Base-by-base conservation (phyloP, 1,140 invertebrate genomes). In the Choristoneura fumiferana region DNA sequence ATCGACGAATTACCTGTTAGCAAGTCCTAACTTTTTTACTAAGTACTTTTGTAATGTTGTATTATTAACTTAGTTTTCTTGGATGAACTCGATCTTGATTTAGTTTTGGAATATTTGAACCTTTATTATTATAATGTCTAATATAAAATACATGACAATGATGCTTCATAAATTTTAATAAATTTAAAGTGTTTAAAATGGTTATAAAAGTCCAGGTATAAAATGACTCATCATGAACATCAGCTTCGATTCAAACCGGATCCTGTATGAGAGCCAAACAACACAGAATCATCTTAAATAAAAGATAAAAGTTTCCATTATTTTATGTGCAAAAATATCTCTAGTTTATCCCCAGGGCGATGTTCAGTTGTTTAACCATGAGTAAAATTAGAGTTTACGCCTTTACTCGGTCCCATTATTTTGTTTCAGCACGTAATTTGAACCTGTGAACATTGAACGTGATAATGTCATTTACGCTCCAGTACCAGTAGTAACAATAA, bases 401-500 rank as follows among this genome's bases (percentile, higher is more conserved):
- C 22, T 49, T 49, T 22, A 9, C 17, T 22, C 43, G 12, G 43
- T 49, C 22, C 43, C 43, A 49, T 49, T 49, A 49, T 49, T 49
- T n/a, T n/a, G 9, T 29, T 49, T 49, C 43, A 18, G 22, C 43
- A 49, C 17, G 43, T 49, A 22, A 49, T 49, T 33, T 49, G n/a
- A 12, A 49, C n/a, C 40, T 2, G 18, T 10, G 15, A 15, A 5
- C 40, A 45, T 45, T 22, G 10, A 14, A 45, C 18, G 40, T 45
- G 18, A 45, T 45, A 14, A 22, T n/a, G n/a, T 45, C 22, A 49
- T 33, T 49, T 49, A 49, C 43, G 43, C 22, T n/a, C 43, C n/a
- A 49, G 29, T 49, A 10, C 17, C 18, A 22, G 12, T 29, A 49
- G 29, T 49, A 10, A 45, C 18, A 22, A 33, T 29, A 49, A 13